phyloP scores from a whole-genome alignment of 2,113 vertebrate genomes.

The Percina caprodes region DNA sequence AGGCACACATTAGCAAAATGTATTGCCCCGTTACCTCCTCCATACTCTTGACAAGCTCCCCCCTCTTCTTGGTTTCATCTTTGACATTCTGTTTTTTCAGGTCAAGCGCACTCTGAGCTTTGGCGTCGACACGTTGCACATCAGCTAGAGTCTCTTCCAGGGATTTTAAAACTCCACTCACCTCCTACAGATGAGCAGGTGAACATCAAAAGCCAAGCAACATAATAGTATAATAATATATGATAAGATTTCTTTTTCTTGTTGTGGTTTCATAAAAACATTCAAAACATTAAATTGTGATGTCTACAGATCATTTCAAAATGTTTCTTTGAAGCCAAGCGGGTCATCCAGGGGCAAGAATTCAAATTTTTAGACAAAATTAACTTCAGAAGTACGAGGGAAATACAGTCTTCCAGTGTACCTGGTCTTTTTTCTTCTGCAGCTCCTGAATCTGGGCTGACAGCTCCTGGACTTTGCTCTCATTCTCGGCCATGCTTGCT shows the following conservation, averaged over 20 bases:
- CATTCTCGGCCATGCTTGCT: constrained; percentile 83
- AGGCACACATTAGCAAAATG: not conserved
- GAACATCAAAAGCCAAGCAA: not conserved
- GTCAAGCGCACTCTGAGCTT: constrained; percentile 90
- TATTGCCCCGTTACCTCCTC: constrained; percentile 84
- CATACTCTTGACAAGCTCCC: constrained; percentile 89
- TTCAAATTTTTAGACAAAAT: not conserved
- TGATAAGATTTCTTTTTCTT: not conserved
- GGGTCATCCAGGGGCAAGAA: not conserved
- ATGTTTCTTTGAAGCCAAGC: no score
- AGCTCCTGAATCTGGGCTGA: constrained; percentile 86
- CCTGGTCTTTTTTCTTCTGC: constrained; percentile 89
- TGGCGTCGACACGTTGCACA: constrained; percentile 87
- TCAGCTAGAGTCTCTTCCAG: constrained; percentile 88
- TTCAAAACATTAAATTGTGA: not conserved
- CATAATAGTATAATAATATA: no score
- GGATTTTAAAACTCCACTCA: constrained; percentile 80
- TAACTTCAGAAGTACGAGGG: no score
- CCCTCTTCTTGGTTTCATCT: constrained; percentile 88
- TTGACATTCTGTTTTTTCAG: constrained; percentile 91
- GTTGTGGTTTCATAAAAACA: not conserved
- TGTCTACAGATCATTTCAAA: not conserved
- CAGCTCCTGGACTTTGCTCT: constrained; percentile 85
- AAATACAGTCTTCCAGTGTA: constrained; percentile 44
- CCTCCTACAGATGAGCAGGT: constrained; percentile 82